These are phyloP conservation scores for Rhabditoides inermis DNA, from an alignment of 2,888 invertebrate species.

Conservation along the genomic window DNA sequence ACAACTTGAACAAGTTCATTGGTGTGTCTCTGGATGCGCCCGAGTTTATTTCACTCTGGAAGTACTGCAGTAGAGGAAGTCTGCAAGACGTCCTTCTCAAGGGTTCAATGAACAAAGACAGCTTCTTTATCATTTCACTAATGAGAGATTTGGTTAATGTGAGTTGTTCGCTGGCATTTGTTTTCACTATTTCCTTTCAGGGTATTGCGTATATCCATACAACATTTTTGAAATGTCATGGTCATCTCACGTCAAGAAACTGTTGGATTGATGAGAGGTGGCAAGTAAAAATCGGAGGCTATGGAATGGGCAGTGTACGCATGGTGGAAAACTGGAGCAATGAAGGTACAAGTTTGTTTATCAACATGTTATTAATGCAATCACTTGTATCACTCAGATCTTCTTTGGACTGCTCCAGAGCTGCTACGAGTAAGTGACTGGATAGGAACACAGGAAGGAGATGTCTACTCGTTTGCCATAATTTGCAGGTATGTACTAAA, in stretches of 20 bases:
- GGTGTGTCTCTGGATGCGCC: conserved; percentile 27
- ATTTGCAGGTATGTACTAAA: no score
- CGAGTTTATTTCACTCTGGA: conserved; percentile 27
- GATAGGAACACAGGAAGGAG: conserved; percentile 31
- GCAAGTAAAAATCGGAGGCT: conserved; percentile 39
- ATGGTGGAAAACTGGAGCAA: conserved; percentile 19
- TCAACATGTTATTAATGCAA: no score
- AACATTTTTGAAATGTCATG: conserved; percentile 22
- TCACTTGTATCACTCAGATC: conserved; percentile 16
- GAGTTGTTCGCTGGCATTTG: not conserved
- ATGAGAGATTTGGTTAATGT: conserved; percentile 29
- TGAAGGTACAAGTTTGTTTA: conserved; percentile 6
- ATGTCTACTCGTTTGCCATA: conserved; percentile 15
- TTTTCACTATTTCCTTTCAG: conserved; percentile 8
- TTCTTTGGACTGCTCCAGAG: conserved; percentile 44
- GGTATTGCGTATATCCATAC: conserved; percentile 25
- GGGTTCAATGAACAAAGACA: conserved; percentile 26
- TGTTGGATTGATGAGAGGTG: conserved; percentile 37
- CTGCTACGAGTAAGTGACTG: conserved; percentile 21
- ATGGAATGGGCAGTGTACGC: conserved; percentile 25
- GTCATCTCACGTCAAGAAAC: conserved; percentile 23
- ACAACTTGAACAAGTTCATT: conserved; percentile 30
- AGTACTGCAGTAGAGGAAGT: conserved; percentile 18
- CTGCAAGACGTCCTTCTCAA: conserved; percentile 22
- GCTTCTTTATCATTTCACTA: conserved; percentile 29